phyloP scores from a whole-genome alignment of 2,113 vertebrate species.

The Malurus melanocephalus region DNA sequence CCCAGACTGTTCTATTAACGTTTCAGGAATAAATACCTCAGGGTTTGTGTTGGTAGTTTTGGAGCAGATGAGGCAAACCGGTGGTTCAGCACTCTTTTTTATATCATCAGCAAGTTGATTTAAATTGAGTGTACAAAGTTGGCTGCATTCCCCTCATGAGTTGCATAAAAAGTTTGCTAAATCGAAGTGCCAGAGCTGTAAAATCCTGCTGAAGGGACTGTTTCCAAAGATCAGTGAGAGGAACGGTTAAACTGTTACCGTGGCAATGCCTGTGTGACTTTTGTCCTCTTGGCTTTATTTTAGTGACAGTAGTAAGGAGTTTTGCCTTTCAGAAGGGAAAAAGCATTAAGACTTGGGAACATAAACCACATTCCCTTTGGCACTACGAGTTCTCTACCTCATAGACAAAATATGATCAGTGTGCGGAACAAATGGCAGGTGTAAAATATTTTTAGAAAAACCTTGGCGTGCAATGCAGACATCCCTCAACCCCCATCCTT shows the following conservation, averaged over 20 bases:
- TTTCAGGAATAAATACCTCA: constrained; percentile 51
- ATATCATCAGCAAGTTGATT: constrained; percentile 70
- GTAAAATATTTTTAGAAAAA: constrained; percentile 76
- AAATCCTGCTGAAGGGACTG: constrained; percentile 50
- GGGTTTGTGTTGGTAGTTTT: constrained; percentile 53
- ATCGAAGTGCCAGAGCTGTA: constrained; percentile 29
- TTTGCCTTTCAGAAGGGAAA: constrained; percentile 60
- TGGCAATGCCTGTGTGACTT: background rate
- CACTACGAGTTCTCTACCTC: constrained; percentile 50
- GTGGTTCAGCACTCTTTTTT: constrained; percentile 60
- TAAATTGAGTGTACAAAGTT: constrained; percentile 59
- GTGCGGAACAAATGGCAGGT: constrained; percentile 63
- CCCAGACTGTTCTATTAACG: constrained; percentile 37
- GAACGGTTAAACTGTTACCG: background rate
- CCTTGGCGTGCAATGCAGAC: constrained; percentile 25
- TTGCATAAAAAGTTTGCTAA: constrained; percentile 59
- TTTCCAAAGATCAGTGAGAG: constrained; percentile 41
- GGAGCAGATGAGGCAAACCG: constrained; percentile 60
- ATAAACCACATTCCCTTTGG: constrained; percentile 57
- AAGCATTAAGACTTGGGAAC: constrained; percentile 57
- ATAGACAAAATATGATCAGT: constrained; percentile 72
- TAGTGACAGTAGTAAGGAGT: constrained; percentile 34
- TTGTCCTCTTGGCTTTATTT: constrained; percentile 47
- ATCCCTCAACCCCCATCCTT: constrained; percentile 2
- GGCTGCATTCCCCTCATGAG: constrained; percentile 57